Evolutionary conservation across 2,113 vertebrate genomes (phyloP).

Genomic region (Notarius quadriscutis): DNA sequence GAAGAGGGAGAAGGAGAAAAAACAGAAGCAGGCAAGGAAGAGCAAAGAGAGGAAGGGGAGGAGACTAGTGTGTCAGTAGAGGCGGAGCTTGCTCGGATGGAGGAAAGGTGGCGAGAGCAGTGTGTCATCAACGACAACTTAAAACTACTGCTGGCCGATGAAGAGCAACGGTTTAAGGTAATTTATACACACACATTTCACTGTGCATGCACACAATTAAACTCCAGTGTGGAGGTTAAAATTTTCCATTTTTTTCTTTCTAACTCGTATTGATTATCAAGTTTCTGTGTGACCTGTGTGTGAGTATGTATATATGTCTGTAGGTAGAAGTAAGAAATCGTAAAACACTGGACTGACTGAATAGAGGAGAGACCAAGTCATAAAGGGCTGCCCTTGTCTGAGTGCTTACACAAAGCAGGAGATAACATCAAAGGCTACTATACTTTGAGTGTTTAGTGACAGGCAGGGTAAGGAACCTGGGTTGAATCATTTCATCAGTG

Average conservation of each 20-base stretch:
- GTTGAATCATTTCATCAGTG: constrained; percentile 30
- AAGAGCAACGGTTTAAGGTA: constrained; percentile 87
- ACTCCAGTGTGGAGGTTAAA: not conserved
- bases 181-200: constrained; percentile 44
- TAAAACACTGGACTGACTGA: constrained; percentile 34
- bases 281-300: constrained; percentile 5
- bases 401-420: constrained; percentile 44
- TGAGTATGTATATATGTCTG: not conserved
- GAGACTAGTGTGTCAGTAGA: constrained; percentile 83
- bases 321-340: not conserved
- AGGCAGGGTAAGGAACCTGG: constrained; percentile 28
- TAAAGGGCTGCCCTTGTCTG: constrained; percentile 42
- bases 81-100: constrained; percentile 89
- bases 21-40: not conserved
- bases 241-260: not conserved
- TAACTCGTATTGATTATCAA: constrained; percentile 12
- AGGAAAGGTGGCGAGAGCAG: constrained; percentile 95
- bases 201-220: not conserved
- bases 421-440: constrained; percentile 42
- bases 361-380: not conserved
- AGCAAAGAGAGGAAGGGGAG: constrained; percentile 69
- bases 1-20: constrained; percentile 45
- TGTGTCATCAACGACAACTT: constrained; percentile 84
- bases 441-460: constrained; percentile 27
- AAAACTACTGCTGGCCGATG: constrained; percentile 82